Evolutionary conservation across 1,140 invertebrate genomes (phyloP).

Genomic region (Brachystomella parvula): DNA sequence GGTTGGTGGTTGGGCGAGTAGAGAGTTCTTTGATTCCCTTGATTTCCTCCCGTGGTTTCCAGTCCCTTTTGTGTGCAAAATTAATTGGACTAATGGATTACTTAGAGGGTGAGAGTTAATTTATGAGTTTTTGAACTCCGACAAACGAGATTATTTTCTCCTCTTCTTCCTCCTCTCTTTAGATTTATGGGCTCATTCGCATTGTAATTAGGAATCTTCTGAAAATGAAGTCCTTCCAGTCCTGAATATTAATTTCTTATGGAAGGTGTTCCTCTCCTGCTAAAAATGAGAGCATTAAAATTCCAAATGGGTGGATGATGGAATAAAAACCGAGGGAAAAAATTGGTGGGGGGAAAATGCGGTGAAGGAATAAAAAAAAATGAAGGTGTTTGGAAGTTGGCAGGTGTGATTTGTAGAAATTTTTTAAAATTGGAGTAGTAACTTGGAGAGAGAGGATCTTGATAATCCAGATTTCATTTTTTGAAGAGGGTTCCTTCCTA

Average conservation of each 20-base stretch:
- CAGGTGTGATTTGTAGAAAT: conserved; percentile 32
- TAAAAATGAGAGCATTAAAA: conserved; percentile 38
- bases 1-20: background rate
- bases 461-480: background rate
- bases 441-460: background rate
- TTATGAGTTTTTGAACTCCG: conserved; percentile 8
- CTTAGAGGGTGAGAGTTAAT: background rate
- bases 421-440: background rate
- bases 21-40: background rate
- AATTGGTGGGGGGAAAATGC: conserved; percentile 17
- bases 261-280: too few species aligned
- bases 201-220: background rate
- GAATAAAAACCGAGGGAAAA: conserved; percentile 11
- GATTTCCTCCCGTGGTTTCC: background rate
- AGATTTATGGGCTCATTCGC: conserved; percentile 5
- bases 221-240: conserved; percentile 17
- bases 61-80: background rate
- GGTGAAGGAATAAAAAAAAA: background rate
- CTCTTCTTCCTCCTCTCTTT: background rate
- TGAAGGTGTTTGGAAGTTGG: conserved; percentile 28
- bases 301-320: conserved; percentile 21
- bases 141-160: conserved; percentile 2
- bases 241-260: too few species aligned
- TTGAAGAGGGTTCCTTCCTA: background rate
- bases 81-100: conserved; percentile 10